These are phyloP conservation scores for Chionoecetes opilio DNA, from an alignment of 1,140 invertebrate genomes.

Conservation along the genomic window DNA sequence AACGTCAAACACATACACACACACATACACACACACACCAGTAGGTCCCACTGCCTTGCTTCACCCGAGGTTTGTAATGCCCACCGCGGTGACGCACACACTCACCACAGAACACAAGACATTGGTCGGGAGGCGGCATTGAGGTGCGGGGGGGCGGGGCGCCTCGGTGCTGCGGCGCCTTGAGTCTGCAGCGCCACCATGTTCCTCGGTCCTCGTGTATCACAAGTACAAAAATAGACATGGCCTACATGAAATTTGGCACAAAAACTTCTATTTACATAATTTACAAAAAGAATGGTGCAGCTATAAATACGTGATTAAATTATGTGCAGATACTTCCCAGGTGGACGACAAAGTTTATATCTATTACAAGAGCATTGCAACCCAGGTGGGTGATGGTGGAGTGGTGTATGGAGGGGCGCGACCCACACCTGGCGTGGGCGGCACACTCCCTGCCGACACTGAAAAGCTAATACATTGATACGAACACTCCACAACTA, in stretches of 20 bases:
- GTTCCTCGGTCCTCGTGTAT: constrained; percentile 62
- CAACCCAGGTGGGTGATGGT: constrained; percentile 37
- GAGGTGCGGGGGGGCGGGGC: background rate
- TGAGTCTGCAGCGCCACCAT: constrained; percentile 8
- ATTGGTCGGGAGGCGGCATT: constrained; percentile 20
- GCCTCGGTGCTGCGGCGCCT: background rate
- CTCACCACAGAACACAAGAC: constrained; percentile 27
- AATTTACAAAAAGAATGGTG: constrained; percentile 78
- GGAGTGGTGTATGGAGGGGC: constrained; percentile 6
- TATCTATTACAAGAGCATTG: constrained; percentile 56
- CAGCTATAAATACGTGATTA: constrained; percentile 75
- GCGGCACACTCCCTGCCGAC: constrained; percentile 46
- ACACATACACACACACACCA: background rate
- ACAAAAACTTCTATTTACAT: constrained; percentile 78
- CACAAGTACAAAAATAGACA: constrained; percentile 79
- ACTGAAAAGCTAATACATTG: constrained; percentile 67
- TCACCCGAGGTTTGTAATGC: background rate
- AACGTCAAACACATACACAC: constrained; percentile 10
- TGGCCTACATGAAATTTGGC: constrained; percentile 79
- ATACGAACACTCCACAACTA: constrained; percentile 76
- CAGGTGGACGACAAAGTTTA: constrained; percentile 74
- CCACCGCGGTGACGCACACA: background rate
- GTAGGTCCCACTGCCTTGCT: background rate
- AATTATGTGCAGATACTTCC: constrained; percentile 74
- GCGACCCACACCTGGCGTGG: background rate